phyloP scores from a whole-genome alignment of 35 echinoderm and acorn worm genomes.

The Anneissia japonica region DNA sequence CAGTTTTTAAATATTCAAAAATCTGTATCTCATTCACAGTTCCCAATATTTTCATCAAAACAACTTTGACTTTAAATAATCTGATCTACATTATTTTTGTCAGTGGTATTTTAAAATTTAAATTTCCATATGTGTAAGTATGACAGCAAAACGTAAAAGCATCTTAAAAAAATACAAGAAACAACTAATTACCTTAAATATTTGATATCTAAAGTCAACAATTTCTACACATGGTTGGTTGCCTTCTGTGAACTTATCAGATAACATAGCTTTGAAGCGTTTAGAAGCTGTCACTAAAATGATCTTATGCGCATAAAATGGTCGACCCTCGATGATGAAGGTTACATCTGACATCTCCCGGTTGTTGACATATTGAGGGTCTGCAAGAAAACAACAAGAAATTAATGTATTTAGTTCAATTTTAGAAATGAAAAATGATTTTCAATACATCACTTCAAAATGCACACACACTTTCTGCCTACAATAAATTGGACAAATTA shows the following conservation, averaged over 20 bases:
- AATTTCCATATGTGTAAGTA: background rate
- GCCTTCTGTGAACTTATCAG: constrained; percentile 37
- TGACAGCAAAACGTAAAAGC: background rate
- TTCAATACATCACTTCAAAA: no score
- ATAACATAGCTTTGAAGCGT: constrained; percentile 90
- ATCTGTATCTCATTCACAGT: background rate
- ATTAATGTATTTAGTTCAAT: background rate
- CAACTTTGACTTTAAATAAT: background rate
- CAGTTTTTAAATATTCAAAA: background rate
- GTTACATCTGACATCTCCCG: constrained; percentile 97
- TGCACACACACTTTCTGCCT: no score
- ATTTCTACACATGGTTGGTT: constrained; percentile 79
- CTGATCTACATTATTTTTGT: background rate
- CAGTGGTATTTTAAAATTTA: background rate
- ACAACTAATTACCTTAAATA: constrained; percentile 97
- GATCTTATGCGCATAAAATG: constrained; percentile 98
- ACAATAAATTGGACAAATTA: no score
- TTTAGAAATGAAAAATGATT: no score
- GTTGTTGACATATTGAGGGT: constrained; percentile 93
- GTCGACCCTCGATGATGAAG: constrained; percentile 85
- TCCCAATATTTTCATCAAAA: background rate
- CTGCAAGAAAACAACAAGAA: constrained; percentile 8
- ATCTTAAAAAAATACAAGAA: constrained; percentile 4
- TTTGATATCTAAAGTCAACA: constrained; percentile 83
- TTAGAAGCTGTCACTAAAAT: constrained; percentile 95